Base-by-base conservation (phyloP, 2,888 invertebrate genomes). In the Synanthedon myopaeformis region DNA sequence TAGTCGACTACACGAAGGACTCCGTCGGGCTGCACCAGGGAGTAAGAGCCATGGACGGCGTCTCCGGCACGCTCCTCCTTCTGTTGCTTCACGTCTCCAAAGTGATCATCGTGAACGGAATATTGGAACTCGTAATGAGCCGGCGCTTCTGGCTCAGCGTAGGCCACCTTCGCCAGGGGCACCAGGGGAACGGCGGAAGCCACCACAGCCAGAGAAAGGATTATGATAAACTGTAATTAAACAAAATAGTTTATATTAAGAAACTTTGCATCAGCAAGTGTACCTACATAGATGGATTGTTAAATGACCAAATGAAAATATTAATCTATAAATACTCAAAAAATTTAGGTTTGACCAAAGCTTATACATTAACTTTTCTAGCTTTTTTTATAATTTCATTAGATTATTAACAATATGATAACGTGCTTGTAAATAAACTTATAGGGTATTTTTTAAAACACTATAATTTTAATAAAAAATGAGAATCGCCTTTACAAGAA, bases 21-120 rank as follows among this genome's bases (percentile, higher is more conserved):
- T 1, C 88, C 87, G 52, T 88, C 87, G 57, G 86, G 85, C 57
- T 88, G 87, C 45, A 88, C 70, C n/a, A 88, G 76, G 4, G 87
- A 84, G 76, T 88, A 87, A 35, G 77, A 82, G 57, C 88, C 87
- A 51, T 82, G 82, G 50, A 87, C 82, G 56, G 65, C 69, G 63
- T 88, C 82, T 3, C 86, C 86, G 58, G 68, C 63, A 59, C 87
- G 86, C 52, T 72, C 63, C 60, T 88, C 88, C 61, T 82, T 75
- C 70, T 87, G 87, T 60, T 84, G 73, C 66, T 88, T 88, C 59
- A 84, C 67, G 67, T 88, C 88, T 2, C 87, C 86, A 64, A 69
- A 80, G 65, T 80, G 79, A 1, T 67, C 63, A 60, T 87, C 87
- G 56, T 84, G 81, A 53, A 87, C 84, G 55, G 83, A 80, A 75